These are phyloP conservation scores for Tetragonula clypearis DNA, from an alignment of 1,140 invertebrate species.

Conservation along the genomic window DNA sequence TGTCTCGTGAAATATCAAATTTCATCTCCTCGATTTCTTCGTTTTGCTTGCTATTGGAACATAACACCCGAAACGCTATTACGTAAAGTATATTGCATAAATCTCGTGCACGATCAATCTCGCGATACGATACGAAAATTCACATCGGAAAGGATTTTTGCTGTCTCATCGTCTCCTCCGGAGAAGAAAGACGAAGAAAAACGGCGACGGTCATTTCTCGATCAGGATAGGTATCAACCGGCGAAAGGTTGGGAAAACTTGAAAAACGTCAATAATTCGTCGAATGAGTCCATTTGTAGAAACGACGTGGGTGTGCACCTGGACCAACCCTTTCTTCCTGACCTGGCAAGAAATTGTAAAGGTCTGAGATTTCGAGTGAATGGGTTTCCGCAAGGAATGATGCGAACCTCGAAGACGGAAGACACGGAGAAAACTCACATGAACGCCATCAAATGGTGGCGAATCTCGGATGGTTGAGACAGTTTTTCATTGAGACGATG, in stretches of 20 bases:
- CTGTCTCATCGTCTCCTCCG: background rate
- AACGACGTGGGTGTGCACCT: slow-evolving; percentile 47
- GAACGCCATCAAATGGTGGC: slow-evolving; percentile 13
- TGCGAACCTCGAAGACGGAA: background rate
- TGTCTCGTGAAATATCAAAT: no score
- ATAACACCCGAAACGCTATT: no score
- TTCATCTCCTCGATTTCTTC: no score
- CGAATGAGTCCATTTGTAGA: slow-evolving; percentile 51
- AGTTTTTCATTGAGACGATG: background rate
- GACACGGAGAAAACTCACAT: slow-evolving; percentile 12
- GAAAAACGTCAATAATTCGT: slow-evolving; percentile 45
- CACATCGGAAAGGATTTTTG: background rate
- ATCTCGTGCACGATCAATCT: background rate
- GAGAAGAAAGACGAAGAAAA: slow-evolving; percentile 1
- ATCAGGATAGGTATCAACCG: background rate
- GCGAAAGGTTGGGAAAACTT: slow-evolving; percentile 10
- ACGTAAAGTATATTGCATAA: background rate
- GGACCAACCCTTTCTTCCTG: slow-evolving; percentile 43
- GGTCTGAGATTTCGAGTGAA: slow-evolving; percentile 20
- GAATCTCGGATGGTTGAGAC: slow-evolving; percentile 22
- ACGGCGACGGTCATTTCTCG: slow-evolving; percentile 28
- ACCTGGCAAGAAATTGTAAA: slow-evolving; percentile 8
- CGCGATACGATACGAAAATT: background rate
- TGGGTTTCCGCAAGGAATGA: slow-evolving; percentile 14
- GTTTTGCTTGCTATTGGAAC: no score